Evolutionary conservation across 1,140 invertebrate species (phyloP), one percentile per base, ranked within the genome.

Genomic region (Globodera rostochiensis): DNA sequence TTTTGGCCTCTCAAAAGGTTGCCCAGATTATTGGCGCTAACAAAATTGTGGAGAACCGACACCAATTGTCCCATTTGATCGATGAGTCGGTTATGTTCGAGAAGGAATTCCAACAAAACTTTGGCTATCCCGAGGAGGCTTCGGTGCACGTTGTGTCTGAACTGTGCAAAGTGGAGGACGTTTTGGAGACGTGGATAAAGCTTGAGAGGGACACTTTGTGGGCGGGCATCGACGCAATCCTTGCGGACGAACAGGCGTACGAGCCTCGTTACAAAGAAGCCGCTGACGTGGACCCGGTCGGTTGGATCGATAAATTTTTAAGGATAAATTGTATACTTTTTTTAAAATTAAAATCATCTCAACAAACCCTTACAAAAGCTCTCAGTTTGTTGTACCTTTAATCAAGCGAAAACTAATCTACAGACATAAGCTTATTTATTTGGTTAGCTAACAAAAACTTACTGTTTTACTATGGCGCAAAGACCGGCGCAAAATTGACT

Each of bases 111-210:
- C 19, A 50, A 15, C 71, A 81, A 36, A 77, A 74, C 75, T 77
- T 67, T 80, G 78, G 78, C 2, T 80, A 73, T 64, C 8, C 64
- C 21, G 81, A 76, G 45, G 82, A 83, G 15, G 66, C 71, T 3
- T 15, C 49, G 11, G 11, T 76, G 7, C 81, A 85, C 49, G 85
- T 84, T 6, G 83, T 85, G 46, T 80, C 84, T 13, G 47, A 50
- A 47, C 49, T 85, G n/a, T 83, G 74, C 70, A 36, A 83, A n/a
- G 45, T 70, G 66, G 69, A 83, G 57, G 47, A 84, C 21, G 73
- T 85, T n/a, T 66, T 85, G 11, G 84, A 85, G 50, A 64, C 21
- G n/a, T 85, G 84, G 84, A 84, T 85, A 45, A 82, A 80, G 82
- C 57, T 85, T 13, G 84, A 85, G 77, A 80, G 80, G 57, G 85